These are phyloP conservation scores for Uloborus diversus DNA, from an alignment of 1,140 invertebrate genomes.

Conservation along the genomic window DNA sequence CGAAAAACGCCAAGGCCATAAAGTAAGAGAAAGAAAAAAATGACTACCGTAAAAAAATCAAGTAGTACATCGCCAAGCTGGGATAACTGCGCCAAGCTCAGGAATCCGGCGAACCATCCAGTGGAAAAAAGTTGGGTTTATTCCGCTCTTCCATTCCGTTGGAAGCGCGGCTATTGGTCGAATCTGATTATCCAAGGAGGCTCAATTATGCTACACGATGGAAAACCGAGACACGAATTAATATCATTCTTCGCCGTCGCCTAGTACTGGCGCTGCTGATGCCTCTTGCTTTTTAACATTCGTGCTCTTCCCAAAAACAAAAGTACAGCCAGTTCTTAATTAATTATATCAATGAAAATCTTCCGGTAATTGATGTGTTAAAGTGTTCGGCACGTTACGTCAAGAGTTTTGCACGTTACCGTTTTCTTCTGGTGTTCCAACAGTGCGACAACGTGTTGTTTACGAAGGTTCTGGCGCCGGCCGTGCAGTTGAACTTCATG, in stretches of 20 bases:
- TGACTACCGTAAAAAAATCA: not conserved
- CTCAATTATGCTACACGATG: slow-evolving; percentile 51
- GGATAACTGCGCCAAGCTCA: not conserved
- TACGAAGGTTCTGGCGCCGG: slow-evolving; percentile 38
- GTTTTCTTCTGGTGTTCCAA: not conserved
- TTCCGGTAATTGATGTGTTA: too few species aligned
- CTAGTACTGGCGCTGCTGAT: not conserved
- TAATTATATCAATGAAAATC: not conserved
- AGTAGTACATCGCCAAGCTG: not conserved
- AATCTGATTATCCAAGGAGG: slow-evolving; percentile 50
- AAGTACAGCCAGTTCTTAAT: not conserved
- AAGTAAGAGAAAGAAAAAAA: slow-evolving; percentile 1
- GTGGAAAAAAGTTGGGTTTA: slow-evolving; percentile 55
- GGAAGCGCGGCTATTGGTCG: slow-evolving; percentile 53
- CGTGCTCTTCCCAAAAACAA: not conserved
- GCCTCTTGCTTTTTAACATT: not conserved
- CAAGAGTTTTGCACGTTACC: too few species aligned
- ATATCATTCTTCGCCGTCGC: slow-evolving; percentile 22
- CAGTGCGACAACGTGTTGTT: slow-evolving; percentile 47
- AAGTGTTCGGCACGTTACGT: too few species aligned
- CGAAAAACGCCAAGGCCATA: slow-evolving; percentile 15
- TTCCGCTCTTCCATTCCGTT: slow-evolving; percentile 50
- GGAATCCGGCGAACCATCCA: slow-evolving; percentile 26
- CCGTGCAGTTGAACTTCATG: slow-evolving; percentile 42
- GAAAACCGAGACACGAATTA: slow-evolving; percentile 38